Evolutionary conservation across 2,888 invertebrate genomes (phyloP).

Genomic region (Arge pagana): DNA sequence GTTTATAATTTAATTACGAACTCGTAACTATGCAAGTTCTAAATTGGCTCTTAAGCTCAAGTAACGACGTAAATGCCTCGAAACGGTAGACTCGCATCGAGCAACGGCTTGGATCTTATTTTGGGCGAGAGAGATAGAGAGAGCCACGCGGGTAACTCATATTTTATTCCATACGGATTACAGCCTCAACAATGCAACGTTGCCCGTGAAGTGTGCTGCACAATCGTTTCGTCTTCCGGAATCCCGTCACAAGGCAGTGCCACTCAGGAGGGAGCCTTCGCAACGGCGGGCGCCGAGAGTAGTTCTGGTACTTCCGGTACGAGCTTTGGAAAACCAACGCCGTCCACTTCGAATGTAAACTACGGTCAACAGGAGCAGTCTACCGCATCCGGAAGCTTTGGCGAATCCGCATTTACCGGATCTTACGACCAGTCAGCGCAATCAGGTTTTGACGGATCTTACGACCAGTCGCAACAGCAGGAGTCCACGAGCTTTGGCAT

Average conservation of each 20-base stretch:
- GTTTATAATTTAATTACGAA: too few relatives aligned
- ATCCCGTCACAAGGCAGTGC: not conserved
- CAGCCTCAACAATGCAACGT: constrained; percentile 43
- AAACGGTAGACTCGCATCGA: too few relatives aligned
- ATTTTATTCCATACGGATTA: too few relatives aligned
- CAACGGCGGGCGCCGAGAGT: not conserved
- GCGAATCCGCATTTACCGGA: not conserved
- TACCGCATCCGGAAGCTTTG: not conserved
- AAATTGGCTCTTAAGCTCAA: too few relatives aligned
- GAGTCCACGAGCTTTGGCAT: too few relatives aligned
- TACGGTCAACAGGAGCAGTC: not conserved
- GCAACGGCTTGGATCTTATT: too few relatives aligned
- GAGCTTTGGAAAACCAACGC: not conserved
- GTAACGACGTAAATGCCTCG: too few relatives aligned
- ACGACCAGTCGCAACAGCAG: constrained; percentile 3
- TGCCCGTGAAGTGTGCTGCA: constrained; percentile 43
- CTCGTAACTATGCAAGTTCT: too few relatives aligned
- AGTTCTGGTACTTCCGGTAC: not conserved
- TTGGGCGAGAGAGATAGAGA: too few relatives aligned
- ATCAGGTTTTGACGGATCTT: constrained; percentile 1
- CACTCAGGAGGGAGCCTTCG: not conserved
- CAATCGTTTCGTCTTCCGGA: constrained; percentile 27
- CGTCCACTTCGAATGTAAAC: not conserved
- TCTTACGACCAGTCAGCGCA: constrained; percentile 20
- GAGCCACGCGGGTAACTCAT: too few relatives aligned